These are phyloP conservation scores for Tragelaphus eurycerus DNA, from an alignment of 2,797 vertebrate genomes.

Conservation along the genomic window DNA sequence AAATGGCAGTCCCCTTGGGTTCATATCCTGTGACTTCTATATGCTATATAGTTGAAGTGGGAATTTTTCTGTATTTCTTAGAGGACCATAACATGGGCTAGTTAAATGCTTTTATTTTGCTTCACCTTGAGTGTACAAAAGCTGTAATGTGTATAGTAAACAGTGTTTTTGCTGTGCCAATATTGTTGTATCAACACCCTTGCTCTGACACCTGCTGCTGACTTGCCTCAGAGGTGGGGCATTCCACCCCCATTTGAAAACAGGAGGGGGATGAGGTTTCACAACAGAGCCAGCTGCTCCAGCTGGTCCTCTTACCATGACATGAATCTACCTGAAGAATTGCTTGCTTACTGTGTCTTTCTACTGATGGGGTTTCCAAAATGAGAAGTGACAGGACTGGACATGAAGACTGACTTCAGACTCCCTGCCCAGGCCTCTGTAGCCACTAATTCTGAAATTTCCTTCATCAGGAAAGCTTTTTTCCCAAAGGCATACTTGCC, in stretches of 20 bases:
- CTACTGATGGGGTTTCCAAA: conserved; percentile 8
- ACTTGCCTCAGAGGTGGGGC: background rate
- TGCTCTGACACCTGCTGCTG: background rate
- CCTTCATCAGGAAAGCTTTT: background rate
- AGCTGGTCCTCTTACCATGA: background rate
- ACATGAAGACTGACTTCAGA: background rate
- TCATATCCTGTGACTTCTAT: background rate
- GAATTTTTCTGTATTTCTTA: background rate
- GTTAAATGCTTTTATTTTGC: background rate
- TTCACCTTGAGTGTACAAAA: background rate
- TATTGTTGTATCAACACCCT: background rate
- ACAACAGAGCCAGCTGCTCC: background rate
- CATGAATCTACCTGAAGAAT: background rate
- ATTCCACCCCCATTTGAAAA: background rate
- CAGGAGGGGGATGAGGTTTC: background rate
- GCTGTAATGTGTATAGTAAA: background rate
- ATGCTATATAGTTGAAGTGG: background rate
- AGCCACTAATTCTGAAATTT: background rate
- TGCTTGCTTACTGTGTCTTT: background rate
- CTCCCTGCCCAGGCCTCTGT: background rate
- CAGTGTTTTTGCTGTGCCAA: background rate
- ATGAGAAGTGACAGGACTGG: background rate
- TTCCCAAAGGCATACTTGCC: background rate
- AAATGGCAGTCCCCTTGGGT: background rate
- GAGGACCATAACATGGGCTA: background rate